A percentile compares a stretch with the other conserved stretches of the same genome.
Conservation (phyloP, 2,113 vertebrate genomes). For the Benitochromis conjunctus region DNA sequence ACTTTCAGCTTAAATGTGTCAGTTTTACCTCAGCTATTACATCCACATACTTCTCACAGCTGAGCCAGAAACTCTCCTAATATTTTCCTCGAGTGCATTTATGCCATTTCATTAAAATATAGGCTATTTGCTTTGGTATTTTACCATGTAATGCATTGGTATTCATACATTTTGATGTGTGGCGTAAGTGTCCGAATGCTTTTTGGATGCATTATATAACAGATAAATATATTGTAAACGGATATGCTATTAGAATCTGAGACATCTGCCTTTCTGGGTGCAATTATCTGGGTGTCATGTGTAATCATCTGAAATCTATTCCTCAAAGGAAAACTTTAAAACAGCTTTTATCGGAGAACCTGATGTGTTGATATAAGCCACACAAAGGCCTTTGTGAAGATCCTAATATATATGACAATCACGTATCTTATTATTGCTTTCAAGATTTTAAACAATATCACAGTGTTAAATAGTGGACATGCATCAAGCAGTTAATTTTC, state of each 20-base stretch:
- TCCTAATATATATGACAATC: background rate
- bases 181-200: background rate
- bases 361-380: background rate
- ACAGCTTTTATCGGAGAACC: background rate
- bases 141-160: background rate
- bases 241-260: background rate
- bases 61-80: background rate
- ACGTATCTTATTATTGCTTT: background rate
- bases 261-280: background rate
- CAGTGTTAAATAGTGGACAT: background rate
- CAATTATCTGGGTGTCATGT: slow-evolving; percentile 2
- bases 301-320: slow-evolving; percentile 15
- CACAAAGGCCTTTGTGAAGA: background rate
- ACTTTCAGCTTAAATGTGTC: background rate
- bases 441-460: background rate
- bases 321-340: background rate
- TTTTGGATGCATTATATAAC: background rate
- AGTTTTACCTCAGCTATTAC: background rate
- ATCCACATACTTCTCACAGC: background rate
- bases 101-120: background rate
- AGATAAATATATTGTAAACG: background rate
- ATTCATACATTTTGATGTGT: background rate
- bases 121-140: background rate
- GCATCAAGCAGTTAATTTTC: background rate
- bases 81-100: background rate